A percentile compares a stretch with the other conserved stretches of the same genome.
Conservation (phyloP, 2,888 invertebrate genomes). For the Apocheima hispidaria region DNA sequence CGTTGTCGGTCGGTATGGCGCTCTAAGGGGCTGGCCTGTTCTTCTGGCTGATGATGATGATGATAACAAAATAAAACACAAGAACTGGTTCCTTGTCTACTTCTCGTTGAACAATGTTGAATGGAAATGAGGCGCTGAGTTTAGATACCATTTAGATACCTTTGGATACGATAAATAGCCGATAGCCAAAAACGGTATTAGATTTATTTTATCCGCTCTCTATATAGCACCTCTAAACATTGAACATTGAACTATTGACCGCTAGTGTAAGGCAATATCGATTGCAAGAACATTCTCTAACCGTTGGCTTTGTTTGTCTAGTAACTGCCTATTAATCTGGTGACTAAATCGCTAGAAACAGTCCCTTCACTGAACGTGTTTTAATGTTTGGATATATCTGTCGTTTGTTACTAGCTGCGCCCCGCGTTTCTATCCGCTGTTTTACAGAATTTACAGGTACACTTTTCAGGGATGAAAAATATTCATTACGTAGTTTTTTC, state of each 20-base stretch:
- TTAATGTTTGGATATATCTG: neutral
- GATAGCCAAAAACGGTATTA: slow-evolving; percentile 13
- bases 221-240: slow-evolving; percentile 28
- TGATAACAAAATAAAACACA: neutral
- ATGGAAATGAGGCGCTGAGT: neutral
- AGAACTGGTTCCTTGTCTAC: no score
- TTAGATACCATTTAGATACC: neutral
- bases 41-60: no score
- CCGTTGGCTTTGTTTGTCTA: slow-evolving; percentile 6
- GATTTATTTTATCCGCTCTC: slow-evolving; percentile 23
- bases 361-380: slow-evolving; percentile 10
- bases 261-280: slow-evolving; percentile 45
- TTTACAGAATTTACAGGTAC: neutral
- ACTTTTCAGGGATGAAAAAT: neutral
- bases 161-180: no score
- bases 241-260: slow-evolving; percentile 46
- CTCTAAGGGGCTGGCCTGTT: no score
- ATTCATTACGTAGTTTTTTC: no score
- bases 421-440: neutral
- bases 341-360: slow-evolving; percentile 1
- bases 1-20: no score
- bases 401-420: neutral
- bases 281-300: slow-evolving; percentile 29
- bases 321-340: slow-evolving; percentile 20
- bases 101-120: neutral